Percentiles rank a stretch among this genome's conserved stretches.
phyloP scores from a whole-genome alignment of 2,113 vertebrate genomes.

The Phyllostomus hastatus region DNA sequence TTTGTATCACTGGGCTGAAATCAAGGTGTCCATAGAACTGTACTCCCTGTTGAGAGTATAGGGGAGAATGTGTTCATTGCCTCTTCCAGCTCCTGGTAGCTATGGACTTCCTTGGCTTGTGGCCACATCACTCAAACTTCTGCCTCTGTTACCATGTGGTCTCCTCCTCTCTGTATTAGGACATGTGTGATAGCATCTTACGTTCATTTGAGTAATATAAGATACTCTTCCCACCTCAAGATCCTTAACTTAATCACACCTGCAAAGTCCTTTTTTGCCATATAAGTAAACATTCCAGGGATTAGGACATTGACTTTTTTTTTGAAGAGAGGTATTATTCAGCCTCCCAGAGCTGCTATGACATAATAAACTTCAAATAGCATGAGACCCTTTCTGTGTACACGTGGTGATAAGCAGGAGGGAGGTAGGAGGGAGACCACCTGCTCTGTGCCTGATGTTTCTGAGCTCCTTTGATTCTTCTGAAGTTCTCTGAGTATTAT shows the following conservation, averaged over 20 bases:
- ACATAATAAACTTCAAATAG: not conserved
- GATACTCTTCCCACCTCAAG: not conserved
- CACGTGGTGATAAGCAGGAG: not conserved
- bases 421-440: not conserved
- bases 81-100: not conserved
- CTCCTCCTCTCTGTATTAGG: not conserved
- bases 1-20: not conserved
- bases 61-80: not conserved
- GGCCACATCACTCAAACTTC: not conserved
- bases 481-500: not conserved
- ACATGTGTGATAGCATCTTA: not conserved
- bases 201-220: not conserved
- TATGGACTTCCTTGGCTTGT: not conserved
- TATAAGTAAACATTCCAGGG: not conserved
- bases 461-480: not conserved
- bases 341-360: not conserved
- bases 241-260: not conserved
- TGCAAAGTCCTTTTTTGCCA: not conserved
- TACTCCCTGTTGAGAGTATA: not conserved
- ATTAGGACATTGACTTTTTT: not conserved
- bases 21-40: not conserved
- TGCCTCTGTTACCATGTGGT: not conserved
- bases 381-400: not conserved
- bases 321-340: not conserved
- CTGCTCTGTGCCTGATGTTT: not conserved